A percentile compares a stretch with the other conserved stretches of the same genome.
phyloP scores from a whole-genome alignment of 2,888 invertebrate genomes.

The Liopterus haemorrhoidalis region DNA sequence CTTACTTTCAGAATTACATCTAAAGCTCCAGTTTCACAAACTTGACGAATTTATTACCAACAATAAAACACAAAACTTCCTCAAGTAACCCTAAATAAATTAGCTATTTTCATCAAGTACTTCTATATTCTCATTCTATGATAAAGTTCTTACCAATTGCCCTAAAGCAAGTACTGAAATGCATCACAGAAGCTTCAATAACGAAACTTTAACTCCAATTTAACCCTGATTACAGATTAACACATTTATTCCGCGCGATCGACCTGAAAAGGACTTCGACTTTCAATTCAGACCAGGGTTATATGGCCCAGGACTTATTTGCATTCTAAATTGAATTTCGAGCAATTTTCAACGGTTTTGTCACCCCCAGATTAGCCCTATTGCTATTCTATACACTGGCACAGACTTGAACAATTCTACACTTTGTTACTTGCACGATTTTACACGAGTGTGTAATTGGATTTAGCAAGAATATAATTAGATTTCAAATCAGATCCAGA shows the following conservation, averaged over 20 bases:
- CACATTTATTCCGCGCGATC: conserved; percentile 21
- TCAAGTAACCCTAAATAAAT: no score
- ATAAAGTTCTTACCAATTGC: conserved; percentile 2
- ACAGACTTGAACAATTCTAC: no score
- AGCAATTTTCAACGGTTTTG: conserved; percentile 43
- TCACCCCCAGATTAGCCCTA: conserved; percentile 34
- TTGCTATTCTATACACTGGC: conserved; percentile 26
- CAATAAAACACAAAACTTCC: no score
- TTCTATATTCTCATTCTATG: background rate
- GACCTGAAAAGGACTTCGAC: conserved; percentile 20
- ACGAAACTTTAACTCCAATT: conserved; percentile 18
- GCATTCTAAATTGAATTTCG: conserved; percentile 43
- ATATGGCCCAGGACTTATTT: conserved; percentile 35
- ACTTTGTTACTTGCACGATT: no score
- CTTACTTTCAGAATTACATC: no score
- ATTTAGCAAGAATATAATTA: no score
- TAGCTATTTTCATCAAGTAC: no score
- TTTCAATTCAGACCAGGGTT: conserved; percentile 36
- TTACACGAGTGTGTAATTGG: no score
- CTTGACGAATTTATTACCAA: no score
- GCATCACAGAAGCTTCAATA: conserved; percentile 13
- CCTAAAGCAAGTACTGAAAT: background rate
- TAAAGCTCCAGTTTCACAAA: no score
- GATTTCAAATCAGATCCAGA: no score
- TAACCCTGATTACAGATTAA: conserved; percentile 23